A percentile compares a stretch with the other conserved stretches of the same genome.
These are phyloP conservation scores for Drosophila sucinea DNA, from an alignment of 1,140 invertebrate species.

Conservation along the genomic window DNA sequence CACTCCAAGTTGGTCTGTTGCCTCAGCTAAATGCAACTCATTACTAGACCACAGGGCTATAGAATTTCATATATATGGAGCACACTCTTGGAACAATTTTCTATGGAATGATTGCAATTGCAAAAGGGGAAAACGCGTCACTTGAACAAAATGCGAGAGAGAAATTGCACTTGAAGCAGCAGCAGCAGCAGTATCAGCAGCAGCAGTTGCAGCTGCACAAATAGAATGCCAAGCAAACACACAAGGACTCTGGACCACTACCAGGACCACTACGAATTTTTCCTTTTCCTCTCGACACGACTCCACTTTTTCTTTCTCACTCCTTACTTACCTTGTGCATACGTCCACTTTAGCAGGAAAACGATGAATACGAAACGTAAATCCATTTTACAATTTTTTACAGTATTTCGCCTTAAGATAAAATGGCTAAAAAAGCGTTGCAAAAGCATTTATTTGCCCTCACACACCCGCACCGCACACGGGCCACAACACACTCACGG, in stretches of 20 bases:
- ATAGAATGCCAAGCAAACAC: conserved; percentile 68
- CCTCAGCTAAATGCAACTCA: conserved; percentile 70
- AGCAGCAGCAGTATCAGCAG: not conserved
- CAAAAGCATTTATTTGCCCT: conserved; percentile 76
- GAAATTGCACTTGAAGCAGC: conserved; percentile 62
- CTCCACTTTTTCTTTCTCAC: not conserved
- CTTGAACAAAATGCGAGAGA: conserved; percentile 24
- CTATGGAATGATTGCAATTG: conserved; percentile 74
- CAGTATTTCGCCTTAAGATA: conserved; percentile 78
- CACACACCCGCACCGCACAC: conserved; percentile 20
- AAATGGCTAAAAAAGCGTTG: conserved; percentile 79
- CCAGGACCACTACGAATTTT: conserved; percentile 29
- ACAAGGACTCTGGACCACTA: conserved; percentile 22
- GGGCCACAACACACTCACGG: conserved; percentile 21
- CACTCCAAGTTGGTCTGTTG: conserved; percentile 10
- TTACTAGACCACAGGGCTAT: conserved; percentile 55
- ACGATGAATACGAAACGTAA: conserved; percentile 82
- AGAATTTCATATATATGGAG: conserved; percentile 30
- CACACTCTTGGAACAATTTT: conserved; percentile 58
- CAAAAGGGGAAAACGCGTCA: conserved; percentile 30
- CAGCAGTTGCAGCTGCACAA: conserved; percentile 63
- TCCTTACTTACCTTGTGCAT: conserved; percentile 78
- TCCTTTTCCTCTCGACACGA: conserved; percentile 19
- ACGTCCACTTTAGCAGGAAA: conserved; percentile 81
- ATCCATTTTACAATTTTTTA: conserved; percentile 80